A percentile compares a stretch with the other conserved stretches of the same genome.
phyloP scores from a whole-genome alignment of 2,797 vertebrate genomes.

The Arctocebus calabarensis region DNA sequence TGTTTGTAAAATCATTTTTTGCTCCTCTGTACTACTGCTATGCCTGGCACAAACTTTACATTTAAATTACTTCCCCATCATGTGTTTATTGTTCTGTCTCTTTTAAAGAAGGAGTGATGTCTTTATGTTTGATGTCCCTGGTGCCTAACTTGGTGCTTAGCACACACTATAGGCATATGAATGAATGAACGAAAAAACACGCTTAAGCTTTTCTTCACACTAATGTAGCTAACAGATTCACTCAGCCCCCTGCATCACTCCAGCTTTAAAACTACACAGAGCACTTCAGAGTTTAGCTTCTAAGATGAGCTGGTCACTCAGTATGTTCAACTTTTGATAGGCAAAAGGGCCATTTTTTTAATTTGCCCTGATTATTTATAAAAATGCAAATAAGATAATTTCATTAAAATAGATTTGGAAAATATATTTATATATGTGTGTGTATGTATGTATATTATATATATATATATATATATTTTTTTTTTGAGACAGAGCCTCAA shows the following conservation, averaged over 20 bases:
- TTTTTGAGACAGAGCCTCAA: no score
- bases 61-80: slow-evolving; percentile 24
- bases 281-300: neutral
- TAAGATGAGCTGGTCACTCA: neutral
- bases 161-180: neutral
- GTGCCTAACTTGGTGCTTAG: neutral
- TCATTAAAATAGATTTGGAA: slow-evolving; percentile 18
- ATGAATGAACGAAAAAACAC: neutral
- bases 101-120: neutral
- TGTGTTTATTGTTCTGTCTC: slow-evolving; percentile 13
- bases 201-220: slow-evolving; percentile 1
- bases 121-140: neutral
- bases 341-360: neutral
- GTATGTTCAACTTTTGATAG: slow-evolving; percentile 7
- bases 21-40: neutral
- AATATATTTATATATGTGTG: neutral
- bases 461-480: no score
- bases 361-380: slow-evolving; percentile 20
- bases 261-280: neutral
- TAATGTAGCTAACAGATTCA: neutral
- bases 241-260: neutral
- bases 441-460: no score
- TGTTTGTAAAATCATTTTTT: neutral
- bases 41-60: neutral
- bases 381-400: slow-evolving; percentile 21